phyloP scores from a whole-genome alignment of 2,113 vertebrate species.

The Dromaius novaehollandiae region DNA sequence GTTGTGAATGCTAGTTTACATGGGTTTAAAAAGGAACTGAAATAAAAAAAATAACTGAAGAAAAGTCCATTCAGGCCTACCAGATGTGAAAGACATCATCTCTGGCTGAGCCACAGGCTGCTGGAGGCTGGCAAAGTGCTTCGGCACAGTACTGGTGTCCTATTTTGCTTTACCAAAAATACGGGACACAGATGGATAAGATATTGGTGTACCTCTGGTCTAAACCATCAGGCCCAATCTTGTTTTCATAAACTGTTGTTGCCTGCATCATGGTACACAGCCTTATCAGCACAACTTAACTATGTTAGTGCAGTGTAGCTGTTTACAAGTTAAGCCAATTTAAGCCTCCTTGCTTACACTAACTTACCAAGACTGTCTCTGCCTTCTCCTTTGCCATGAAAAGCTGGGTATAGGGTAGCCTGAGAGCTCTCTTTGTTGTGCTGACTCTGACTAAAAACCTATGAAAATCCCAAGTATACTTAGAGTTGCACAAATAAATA shows the following conservation, averaged over 20 bases:
- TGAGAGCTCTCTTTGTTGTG: not conserved
- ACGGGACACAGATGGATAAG: not conserved
- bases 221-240: not conserved
- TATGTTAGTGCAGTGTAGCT: not conserved
- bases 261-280: fast-evolving
- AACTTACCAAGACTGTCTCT: not conserved
- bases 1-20: not conserved
- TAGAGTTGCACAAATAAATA: not conserved
- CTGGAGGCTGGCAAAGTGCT: not conserved
- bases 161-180: not conserved
- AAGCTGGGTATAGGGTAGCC: not conserved
- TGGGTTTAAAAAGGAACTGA: not conserved
- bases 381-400: not conserved
- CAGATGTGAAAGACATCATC: not conserved
- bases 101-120: not conserved
- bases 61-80: not conserved
- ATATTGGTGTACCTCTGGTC: not conserved
- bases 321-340: not conserved
- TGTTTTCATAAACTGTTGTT: not conserved
- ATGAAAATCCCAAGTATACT: not conserved
- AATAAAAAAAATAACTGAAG: too few relatives aligned
- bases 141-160: not conserved
- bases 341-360: not conserved
- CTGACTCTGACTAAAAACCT: not conserved
- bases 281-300: not conserved